Base-by-base conservation (phyloP, 2,888 invertebrate species). In the Parthenolecanium corni region DNA sequence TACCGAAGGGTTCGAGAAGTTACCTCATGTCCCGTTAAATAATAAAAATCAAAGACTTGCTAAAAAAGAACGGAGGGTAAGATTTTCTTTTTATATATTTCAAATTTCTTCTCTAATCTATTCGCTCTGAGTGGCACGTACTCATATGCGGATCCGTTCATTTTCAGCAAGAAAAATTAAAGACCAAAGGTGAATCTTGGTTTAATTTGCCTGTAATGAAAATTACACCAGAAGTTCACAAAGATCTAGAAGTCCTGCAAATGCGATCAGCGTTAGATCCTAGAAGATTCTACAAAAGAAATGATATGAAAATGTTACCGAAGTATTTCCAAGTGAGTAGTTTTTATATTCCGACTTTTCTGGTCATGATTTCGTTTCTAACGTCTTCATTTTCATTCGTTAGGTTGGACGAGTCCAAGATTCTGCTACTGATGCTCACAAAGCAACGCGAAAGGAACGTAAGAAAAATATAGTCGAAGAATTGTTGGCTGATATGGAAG, bases 391-490 rank as follows among this genome's bases (percentile, higher is more conserved):
- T 52, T 3, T 65, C 64, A 66, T 44, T 66, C 69, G 71, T 53
- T 73, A 88, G 82, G 77, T 89, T 70, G 89, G 89, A 52, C 83
- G 82, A 68, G 83, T 89, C 18, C 78, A 92, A 71, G 94, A 94
- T 72, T 83, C 86, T 14, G 81, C 92, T 0, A 75, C 89, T 52
- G 96, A 97, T 73, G 92, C 86, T 75, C 92, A 91, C 69, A 80
- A 94, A 52, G 73, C 93, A 65, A 85, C 89, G 0, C 88, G 85
- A 70, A 92, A 89, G 71, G 83, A 91, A 69, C 80, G 93, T 24
- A 95, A 93, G 74, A 79, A 82, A 64, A 91, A 93, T 0, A 79
- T 97, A 70, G 94, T 96, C 0, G 95, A 97, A 68, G 96, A 98
- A 71, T 78, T 97, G 2, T 74, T 96, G 71, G 87, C 86, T 0